These are phyloP conservation scores for rabbit (Oryctolagus cuniculus) DNA, from an alignment of 2,113 vertebrate species.

Conservation along the genomic window DNA sequence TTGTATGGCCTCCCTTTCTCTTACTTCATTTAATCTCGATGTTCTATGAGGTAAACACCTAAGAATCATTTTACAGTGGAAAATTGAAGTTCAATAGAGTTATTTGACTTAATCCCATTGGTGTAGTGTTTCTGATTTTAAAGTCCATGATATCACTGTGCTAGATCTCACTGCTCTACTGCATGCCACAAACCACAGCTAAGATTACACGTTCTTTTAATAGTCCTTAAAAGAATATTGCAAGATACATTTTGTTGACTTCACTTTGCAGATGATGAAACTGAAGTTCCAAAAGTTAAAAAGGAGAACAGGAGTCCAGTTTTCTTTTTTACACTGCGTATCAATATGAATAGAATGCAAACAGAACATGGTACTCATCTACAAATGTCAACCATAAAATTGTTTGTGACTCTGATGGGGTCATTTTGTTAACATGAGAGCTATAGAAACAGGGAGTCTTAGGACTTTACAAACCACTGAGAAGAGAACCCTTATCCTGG, in stretches of 20 bases:
- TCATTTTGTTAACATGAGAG: not conserved
- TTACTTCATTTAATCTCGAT: conserved; percentile 28
- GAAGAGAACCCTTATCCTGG: not conserved
- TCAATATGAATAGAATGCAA: not conserved
- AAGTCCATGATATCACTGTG: not conserved
- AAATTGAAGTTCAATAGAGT: not conserved
- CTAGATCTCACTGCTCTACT: not conserved
- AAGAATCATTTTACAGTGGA: not conserved
- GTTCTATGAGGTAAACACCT: not conserved
- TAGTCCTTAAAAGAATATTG: not conserved
- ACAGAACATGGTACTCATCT: not conserved
- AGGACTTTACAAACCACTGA: conserved; percentile 17
- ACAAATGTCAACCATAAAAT: not conserved
- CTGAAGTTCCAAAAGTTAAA: not conserved
- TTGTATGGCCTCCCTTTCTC: not conserved
- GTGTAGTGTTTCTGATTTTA: conserved; percentile 5
- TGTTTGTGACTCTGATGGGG: not conserved
- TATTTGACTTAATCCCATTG: not conserved
- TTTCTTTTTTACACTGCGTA: not conserved
- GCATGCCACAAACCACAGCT: no score
- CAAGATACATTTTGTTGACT: not conserved
- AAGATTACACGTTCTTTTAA: not conserved
- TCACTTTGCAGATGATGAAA: conserved; percentile 38
- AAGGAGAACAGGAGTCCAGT: not conserved
- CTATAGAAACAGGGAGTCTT: not conserved